Base-by-base conservation (phyloP, 2,113 vertebrate species). In the Hyperoodon ampullatus region DNA sequence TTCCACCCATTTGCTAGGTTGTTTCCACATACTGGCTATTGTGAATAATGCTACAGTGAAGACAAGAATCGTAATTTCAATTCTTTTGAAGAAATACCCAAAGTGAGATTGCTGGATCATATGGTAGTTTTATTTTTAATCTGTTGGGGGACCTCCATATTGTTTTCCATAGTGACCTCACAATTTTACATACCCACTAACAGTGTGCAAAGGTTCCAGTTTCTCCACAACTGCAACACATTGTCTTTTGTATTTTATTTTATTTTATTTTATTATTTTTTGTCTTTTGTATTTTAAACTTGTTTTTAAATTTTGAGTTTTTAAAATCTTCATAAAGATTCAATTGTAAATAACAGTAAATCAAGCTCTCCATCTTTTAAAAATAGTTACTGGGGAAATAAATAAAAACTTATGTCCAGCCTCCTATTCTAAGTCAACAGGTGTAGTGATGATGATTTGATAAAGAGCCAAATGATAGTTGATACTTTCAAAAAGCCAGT, bases 291-390 rank as follows among this genome's bases (percentile, higher is more conserved):
- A 78, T 94, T 60, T 75, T 75, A 14, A 80, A 39, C 5, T 24
- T 8, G 71, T 63, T 92, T 92, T 96, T 63, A n/a, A 77, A 96
- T 19, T 94, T 61, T 66, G 16, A 63, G 16, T 44, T 53, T 55
- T 33, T 44, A 7, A 87, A 65, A 77, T 68, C 42, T 9, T 33
- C 28, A 33, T 16, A 77, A 80, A 58, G 65, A 75, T 88, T 65
- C 10, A 47, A 80, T 74, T 66, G 33, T 68, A 70, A 50, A 39
- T 35, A 94, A 72, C 16, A 33, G 8, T 75, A 94, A 77, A 81
- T 55, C 78, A 92, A 97, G 18, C 0, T 77, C n/a, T 63, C 9
- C 6, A 39, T 70, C 21, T 71, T 80, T 86, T 50, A 28, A 96
- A 88, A 61, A n/a, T 44, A 42, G 88, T 77, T 89, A 5, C 87